phyloP scores from a whole-genome alignment of 2,888 invertebrate genomes.

The Apantesis nais region DNA sequence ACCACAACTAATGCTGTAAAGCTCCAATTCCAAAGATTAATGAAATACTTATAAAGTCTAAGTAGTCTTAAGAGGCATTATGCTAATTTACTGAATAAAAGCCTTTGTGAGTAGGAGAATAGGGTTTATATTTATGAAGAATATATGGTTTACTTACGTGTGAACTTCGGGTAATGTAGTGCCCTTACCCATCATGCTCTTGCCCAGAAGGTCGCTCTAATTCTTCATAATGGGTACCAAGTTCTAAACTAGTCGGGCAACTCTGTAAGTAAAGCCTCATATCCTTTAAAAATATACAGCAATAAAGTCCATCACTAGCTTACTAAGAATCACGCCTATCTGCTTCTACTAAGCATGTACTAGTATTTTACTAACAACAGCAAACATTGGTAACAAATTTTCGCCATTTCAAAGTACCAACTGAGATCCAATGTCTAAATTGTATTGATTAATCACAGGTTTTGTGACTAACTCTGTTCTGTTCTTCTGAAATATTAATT shows the following conservation, averaged over 20 bases:
- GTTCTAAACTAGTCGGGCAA: neutral
- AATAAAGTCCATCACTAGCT: neutral
- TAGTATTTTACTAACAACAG: neutral
- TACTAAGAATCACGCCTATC: neutral
- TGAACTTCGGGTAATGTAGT: too few species aligned
- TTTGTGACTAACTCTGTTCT: neutral
- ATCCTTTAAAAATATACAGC: neutral
- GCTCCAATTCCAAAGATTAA: too few species aligned
- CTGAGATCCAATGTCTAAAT: constrained; percentile 2
- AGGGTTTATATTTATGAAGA: neutral
- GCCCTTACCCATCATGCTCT: too few species aligned
- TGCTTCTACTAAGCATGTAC: neutral
- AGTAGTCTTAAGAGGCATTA: neutral
- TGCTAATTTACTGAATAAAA: neutral
- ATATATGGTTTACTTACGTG: neutral
- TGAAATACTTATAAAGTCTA: too few species aligned
- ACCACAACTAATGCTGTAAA: too few species aligned
- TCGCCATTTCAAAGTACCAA: too few species aligned
- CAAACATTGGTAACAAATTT: neutral
- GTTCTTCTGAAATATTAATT: neutral
- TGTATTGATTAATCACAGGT: neutral
- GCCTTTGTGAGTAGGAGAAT: neutral
- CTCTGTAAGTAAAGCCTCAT: too few species aligned
- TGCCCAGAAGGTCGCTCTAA: neutral
- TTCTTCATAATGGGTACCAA: neutral